Evolutionary conservation across 92 coral and sea anemone species (phyloP), one percentile per base, ranked within the genome.

Genomic region (Bergia sp.): DNA sequence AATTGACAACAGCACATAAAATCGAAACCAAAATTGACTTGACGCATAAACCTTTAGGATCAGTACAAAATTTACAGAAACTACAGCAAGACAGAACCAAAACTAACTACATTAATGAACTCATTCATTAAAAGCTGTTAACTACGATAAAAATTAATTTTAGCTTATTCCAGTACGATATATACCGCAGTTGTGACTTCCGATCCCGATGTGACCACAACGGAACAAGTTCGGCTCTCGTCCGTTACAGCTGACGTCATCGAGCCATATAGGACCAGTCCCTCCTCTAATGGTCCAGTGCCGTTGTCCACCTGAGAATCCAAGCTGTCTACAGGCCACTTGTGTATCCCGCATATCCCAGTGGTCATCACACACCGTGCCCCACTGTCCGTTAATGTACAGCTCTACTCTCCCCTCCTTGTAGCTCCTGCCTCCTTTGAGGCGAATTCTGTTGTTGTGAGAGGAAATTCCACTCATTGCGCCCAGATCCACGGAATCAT

Each of bases 251-350:
- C 75, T 36, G 39, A 93, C 95, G 57, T 89, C 92, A 81, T 91
- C 94, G 74, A 94, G 65, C 95, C 94, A 91, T 2, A 83, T 86
- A 1, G 90, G 89, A 5, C 95, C 95, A 0, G 44, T 73, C 11
- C 94, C 97, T 13, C 87, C 53, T 38, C 90, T 81, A 58, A 80
- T 88, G 18, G 85, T 85, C 80, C 89, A 85, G 53, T 61, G 82
- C 38, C 92, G 80, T 64, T 80, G 91, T 11, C 89, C 94, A 9
- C 91, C 92, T 12, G 79, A 72, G 77, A 91, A 95, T 42, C 98
- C 98, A 49, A 95, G 93, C 49, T 93, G 93, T 71, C 93, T 87
- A 61, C 97, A 94, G 4, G 95, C 97, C 2, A 93, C 97, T 44
- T 86, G 90, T 1, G 95, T 80, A 53, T 92, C 91, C n/a, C n/a